Percentiles rank a stretch among this genome's conserved stretches.
phyloP scores from a whole-genome alignment of 2,888 invertebrate species.

The Luffia ferchaultella region DNA sequence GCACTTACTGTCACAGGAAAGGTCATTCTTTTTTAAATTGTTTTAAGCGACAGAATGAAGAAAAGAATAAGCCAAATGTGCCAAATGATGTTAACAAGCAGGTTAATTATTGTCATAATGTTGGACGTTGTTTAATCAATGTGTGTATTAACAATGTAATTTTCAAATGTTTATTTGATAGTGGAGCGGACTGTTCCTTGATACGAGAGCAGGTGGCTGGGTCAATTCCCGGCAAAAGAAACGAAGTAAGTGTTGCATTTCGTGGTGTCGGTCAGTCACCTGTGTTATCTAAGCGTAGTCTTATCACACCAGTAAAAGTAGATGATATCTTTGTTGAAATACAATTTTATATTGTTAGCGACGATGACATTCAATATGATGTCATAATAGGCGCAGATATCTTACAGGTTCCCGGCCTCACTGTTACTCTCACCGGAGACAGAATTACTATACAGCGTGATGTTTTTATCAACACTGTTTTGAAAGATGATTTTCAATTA shows the following conservation, averaged over 20 bases:
- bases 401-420: slow-evolving; percentile 16
- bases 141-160: slow-evolving; percentile 12
- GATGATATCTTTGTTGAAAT: slow-evolving; percentile 15
- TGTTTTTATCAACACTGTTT: background rate
- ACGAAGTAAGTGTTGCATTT: slow-evolving; percentile 12
- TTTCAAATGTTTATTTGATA: slow-evolving; percentile 14
- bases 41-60: background rate
- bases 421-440: slow-evolving; percentile 13
- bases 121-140: slow-evolving; percentile 16
- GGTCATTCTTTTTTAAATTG: background rate
- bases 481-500: background rate
- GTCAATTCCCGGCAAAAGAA: slow-evolving; percentile 10
- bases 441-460: slow-evolving; percentile 10
- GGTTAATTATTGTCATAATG: slow-evolving; percentile 10
- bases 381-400: slow-evolving; percentile 18
- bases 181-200: slow-evolving; percentile 12
- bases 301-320: slow-evolving; percentile 15
- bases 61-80: too few species aligned
- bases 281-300: slow-evolving; percentile 12
- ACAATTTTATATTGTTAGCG: slow-evolving; percentile 16
- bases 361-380: slow-evolving; percentile 12
- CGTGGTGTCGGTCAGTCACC: slow-evolving; percentile 18
- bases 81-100: background rate
- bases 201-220: slow-evolving; percentile 13
- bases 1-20: background rate